Percentiles rank a stretch among this genome's conserved stretches.
Evolutionary conservation across 2,113 vertebrate genomes (phyloP).

Genomic region (Anhinga rufa): DNA sequence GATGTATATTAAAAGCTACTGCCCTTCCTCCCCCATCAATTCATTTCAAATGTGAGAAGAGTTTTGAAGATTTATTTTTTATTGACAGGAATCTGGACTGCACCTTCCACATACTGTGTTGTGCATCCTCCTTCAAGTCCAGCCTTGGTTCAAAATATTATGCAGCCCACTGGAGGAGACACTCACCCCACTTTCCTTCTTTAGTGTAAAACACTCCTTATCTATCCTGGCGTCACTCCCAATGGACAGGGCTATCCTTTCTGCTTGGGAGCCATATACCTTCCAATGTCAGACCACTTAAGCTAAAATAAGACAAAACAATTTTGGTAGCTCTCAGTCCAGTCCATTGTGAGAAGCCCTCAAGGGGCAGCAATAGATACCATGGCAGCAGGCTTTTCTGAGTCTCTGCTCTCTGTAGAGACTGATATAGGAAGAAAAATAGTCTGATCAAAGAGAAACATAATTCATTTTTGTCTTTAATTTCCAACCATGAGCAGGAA

Average conservation of each 20-base stretch:
- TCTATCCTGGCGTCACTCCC: background rate
- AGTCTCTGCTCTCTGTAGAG: background rate
- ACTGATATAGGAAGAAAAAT: background rate
- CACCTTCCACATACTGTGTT: background rate
- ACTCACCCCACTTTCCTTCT: background rate
- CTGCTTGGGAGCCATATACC: background rate
- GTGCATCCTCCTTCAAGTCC: background rate
- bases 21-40: background rate
- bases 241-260: background rate
- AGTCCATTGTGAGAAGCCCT: background rate
- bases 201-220: background rate
- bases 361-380: background rate
- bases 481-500: background rate
- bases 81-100: background rate
- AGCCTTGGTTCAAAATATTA: background rate
- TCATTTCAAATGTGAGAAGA: conserved; percentile 17
- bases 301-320: background rate
- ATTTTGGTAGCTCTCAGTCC: background rate
- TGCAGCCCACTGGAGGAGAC: background rate
- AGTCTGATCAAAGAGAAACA: background rate
- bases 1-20: background rate
- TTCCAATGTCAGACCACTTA: background rate
- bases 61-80: background rate
- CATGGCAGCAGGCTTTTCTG: background rate
- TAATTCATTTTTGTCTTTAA: background rate